Evolutionary conservation across 2,797 vertebrate genomes (phyloP), one percentile per base, ranked within the genome.

Genomic region (Sebastiscus albofasciatus): DNA sequence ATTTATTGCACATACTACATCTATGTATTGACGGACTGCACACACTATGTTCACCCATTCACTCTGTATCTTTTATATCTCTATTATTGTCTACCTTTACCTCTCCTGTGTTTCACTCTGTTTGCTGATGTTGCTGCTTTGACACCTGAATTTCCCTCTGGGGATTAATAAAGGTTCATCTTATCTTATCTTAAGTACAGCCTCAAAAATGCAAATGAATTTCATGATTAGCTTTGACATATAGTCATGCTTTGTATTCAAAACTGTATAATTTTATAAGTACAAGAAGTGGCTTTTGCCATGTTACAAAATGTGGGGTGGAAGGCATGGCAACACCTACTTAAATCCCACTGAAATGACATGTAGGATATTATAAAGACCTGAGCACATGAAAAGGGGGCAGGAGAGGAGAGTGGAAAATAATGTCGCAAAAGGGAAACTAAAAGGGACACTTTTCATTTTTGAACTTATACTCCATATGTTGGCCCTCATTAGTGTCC

Each of bases 211-310:
- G 33, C n/a, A 1, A 79, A 75, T 65, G 8, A 34, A 55, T 46
- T 6, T 56, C 8, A 72, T 56, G 10, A 72, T 46, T 24, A 77
- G 6, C 11, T 56, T 5, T 69, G 33, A 64, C 33, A 58, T 26
- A 24, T 26, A 59, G 34, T 27, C 46, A 79, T 24, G 49, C 4
- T 60, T 79, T 75, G 26, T 62, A 72, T 77, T 55, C 42, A 42
- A 56, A 77, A 49, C 29, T 60, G 6, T 42, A 31, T 27, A 31
- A 10, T 54, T 52, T 39, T n/a, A 18, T 20, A 75, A 49, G 26
- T 29, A 24, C 13, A 62, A 56, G 9, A 24, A 31, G 20, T 52
- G 11, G 10, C 34, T 67, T 62, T 71, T 24, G 59, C 33, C 14
- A 39, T 67, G 16, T 49, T 24, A 56, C 18, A 61, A 55, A 58